Evolutionary conservation across 2,113 vertebrate genomes (phyloP).

Genomic region (Furnarius figulus): DNA sequence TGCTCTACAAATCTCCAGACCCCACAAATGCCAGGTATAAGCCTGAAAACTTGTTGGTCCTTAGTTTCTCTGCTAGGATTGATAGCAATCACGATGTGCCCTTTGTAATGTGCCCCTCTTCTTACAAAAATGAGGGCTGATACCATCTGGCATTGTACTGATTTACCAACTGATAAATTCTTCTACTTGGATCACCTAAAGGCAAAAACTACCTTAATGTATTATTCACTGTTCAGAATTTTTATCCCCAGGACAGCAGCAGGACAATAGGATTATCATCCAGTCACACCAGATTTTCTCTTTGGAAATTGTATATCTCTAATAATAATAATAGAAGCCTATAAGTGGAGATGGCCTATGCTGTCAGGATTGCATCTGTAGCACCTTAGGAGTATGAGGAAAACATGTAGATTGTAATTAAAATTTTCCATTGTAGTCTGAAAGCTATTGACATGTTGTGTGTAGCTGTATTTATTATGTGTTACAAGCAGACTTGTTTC

Average conservation of each 20-base stretch:
- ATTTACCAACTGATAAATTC: neutral
- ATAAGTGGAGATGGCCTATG: neutral
- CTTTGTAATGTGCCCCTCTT: neutral
- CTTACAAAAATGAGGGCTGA: neutral
- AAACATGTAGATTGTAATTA: neutral
- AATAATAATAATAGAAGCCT: neutral
- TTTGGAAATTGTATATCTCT: neutral
- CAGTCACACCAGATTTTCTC: neutral
- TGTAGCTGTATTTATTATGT: neutral
- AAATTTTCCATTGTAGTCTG: neutral
- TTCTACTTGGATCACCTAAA: neutral
- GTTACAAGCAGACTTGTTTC: neutral
- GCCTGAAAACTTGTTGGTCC: neutral
- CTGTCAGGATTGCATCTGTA: neutral
- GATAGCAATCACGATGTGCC: rapidly evolving
- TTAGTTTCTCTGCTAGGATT: neutral
- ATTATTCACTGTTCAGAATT: neutral
- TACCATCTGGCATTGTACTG: neutral
- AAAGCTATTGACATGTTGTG: neutral
- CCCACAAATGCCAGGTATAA: neutral
- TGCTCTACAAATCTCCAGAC: neutral
- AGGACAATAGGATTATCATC: neutral
- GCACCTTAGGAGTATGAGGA: neutral
- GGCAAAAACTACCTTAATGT: neutral
- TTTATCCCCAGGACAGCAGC: neutral